A percentile compares a stretch with the other conserved stretches of the same genome.
These are phyloP conservation scores for Agrenia bidenticulata DNA, from an alignment of 2,888 invertebrate genomes.

Conservation along the genomic window DNA sequence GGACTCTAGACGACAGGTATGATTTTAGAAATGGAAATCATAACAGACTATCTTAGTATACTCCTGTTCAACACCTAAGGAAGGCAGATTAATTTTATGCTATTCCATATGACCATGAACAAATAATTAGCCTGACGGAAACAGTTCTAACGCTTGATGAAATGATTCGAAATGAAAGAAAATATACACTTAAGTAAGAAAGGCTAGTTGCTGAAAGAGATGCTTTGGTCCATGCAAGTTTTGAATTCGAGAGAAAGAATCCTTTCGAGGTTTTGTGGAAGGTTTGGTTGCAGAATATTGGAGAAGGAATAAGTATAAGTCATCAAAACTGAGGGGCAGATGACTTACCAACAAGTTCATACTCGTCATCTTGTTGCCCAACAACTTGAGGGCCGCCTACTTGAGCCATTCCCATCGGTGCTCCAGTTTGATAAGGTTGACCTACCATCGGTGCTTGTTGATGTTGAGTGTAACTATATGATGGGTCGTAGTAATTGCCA, in stretches of 20 bases:
- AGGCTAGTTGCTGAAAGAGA: neutral
- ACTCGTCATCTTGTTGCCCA: conserved; percentile 51
- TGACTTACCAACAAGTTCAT: conserved; percentile 53
- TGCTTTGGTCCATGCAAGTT: conserved; percentile 11
- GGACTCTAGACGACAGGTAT: too few relatives aligned
- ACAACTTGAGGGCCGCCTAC: conserved; percentile 37
- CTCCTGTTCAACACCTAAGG: too few relatives aligned
- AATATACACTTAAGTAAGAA: neutral
- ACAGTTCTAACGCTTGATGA: neutral
- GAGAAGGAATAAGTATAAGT: neutral
- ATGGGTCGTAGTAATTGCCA: conserved; percentile 52
- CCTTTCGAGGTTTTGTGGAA: neutral
- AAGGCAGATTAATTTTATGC: too few relatives aligned
- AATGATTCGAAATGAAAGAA: neutral
- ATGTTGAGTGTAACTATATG: conserved; percentile 49
- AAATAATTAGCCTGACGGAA: too few relatives aligned
- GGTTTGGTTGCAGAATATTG: neutral
- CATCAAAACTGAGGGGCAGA: conserved; percentile 22
- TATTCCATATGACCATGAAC: too few relatives aligned
- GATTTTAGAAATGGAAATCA: too few relatives aligned
- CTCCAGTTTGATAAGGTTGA: conserved; percentile 37
- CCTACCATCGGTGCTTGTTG: conserved; percentile 44
- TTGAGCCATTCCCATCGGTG: conserved; percentile 44
- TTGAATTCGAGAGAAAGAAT: conserved; percentile 12
- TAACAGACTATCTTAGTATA: too few relatives aligned